Evolutionary conservation across 1,140 invertebrate species (phyloP), one percentile per base, ranked within the genome.

Genomic region (Nasonia giraulti): DNA sequence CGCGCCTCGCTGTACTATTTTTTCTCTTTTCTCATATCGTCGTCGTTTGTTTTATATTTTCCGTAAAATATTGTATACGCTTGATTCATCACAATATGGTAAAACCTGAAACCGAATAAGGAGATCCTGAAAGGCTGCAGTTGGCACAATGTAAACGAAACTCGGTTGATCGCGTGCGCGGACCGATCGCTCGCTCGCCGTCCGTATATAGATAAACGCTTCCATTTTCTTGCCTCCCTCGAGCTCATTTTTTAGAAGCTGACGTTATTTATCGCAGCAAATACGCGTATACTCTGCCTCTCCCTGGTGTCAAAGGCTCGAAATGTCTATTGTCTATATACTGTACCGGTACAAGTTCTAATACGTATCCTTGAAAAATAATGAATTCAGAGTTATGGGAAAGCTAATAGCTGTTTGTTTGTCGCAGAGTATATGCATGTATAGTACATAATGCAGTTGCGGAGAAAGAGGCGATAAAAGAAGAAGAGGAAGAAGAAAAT

Each of bases 61-160:
- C 33, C 33, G n/a, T 33, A 77, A 79, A 55, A 73, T 80, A 85
- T 85, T 76, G 50, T 77, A 76, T 68, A 55, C 44, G 14, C 62
- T 76, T 37, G n/a, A 78, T 77, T 78, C 40, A 82, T 82, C 74
- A 73, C 79, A 82, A 75, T 82, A 76, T 27, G 71, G 23, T 68
- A 69, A 77, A 85, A 71, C 31, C 44, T 82, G 80, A 85, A 82
- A 80, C 74, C 80, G 74, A 82, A 44, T 44, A 44, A 71, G 50
- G 73, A 76, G 62, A 78, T 71, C 62, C 74, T 82, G 79, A 78
- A 82, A 85, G 80, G 55, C 66, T 85, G 74, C 27, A 82, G 33
- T 85, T 85, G 84, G 84, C 84, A 85, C 84, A 85, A 78, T 85
- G 78, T 68, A 85, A 85, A 80, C 12, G 37, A 85, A 85, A 78